phyloP scores from a whole-genome alignment of 2,797 vertebrate species.

The Protosalanx chinensis region DNA sequence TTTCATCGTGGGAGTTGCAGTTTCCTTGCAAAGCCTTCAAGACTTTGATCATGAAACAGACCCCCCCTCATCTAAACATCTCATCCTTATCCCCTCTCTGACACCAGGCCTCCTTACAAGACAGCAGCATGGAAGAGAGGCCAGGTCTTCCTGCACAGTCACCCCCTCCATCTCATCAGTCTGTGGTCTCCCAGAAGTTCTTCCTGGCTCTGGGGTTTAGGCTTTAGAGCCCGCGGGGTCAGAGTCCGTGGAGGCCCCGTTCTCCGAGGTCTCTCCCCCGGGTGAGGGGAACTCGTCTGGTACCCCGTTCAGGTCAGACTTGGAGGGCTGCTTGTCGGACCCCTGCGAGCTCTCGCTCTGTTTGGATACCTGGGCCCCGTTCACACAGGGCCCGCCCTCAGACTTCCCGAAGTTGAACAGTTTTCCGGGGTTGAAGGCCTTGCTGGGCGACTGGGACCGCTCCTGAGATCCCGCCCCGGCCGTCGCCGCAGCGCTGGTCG shows the following conservation, averaged over 20 bases:
- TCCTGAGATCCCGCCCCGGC: slow-evolving; percentile 73
- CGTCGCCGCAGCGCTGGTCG: slow-evolving; percentile 29
- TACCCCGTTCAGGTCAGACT: slow-evolving; percentile 84
- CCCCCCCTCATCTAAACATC: slow-evolving; percentile 8
- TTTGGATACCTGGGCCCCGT: slow-evolving; percentile 66
- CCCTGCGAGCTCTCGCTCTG: slow-evolving; percentile 54
- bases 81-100: slow-evolving; percentile 36
- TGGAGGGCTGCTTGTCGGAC: slow-evolving; percentile 72
- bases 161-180: slow-evolving; percentile 43
- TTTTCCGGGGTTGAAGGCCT: slow-evolving; percentile 93
- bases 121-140: slow-evolving; percentile 39
- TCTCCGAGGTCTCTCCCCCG: slow-evolving; percentile 68
- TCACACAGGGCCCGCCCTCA: slow-evolving; percentile 71
- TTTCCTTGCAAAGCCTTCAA: slow-evolving; percentile 56
- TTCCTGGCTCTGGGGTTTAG: slow-evolving; percentile 52
- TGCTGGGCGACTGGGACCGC: slow-evolving; percentile 92
- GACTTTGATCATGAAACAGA: slow-evolving; percentile 45
- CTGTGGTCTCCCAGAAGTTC: slow-evolving; percentile 19
- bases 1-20: slow-evolving; percentile 41
- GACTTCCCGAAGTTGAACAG: slow-evolving; percentile 92
- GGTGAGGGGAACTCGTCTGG: slow-evolving; percentile 78
- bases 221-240: slow-evolving; percentile 79
- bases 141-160: slow-evolving; percentile 49
- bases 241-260: slow-evolving; percentile 72
- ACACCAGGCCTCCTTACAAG: slow-evolving; percentile 45